These are phyloP conservation scores for Acrobasis suavella DNA, from an alignment of 2,888 invertebrate species.

Conservation along the genomic window DNA sequence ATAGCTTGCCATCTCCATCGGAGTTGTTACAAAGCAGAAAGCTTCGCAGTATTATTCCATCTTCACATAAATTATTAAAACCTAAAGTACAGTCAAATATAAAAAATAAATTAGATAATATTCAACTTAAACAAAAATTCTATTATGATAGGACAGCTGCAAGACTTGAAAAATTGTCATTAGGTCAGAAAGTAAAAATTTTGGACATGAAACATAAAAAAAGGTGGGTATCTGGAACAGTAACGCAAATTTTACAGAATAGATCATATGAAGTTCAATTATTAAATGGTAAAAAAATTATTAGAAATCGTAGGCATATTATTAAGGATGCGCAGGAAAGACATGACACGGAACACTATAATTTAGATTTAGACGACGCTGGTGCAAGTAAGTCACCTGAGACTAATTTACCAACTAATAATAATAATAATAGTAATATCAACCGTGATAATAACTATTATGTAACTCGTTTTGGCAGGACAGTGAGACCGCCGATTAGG, in stretches of 20 bases:
- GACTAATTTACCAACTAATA: not conserved
- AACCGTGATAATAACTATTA: not conserved
- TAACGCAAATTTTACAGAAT: not conserved
- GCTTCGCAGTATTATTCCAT: too few relatives aligned
- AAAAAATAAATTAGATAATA: too few relatives aligned
- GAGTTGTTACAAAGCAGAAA: too few relatives aligned
- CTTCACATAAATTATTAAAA: too few relatives aligned
- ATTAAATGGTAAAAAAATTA: not conserved
- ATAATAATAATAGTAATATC: not conserved
- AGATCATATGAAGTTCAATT: not conserved
- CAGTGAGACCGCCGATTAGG: not conserved
- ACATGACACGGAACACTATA: not conserved
- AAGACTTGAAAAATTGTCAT: not conserved
- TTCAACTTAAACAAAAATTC: too few relatives aligned
- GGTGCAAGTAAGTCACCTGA: not conserved
- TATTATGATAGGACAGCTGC: not conserved
- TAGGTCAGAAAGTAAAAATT: not conserved
- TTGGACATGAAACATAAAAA: not conserved
- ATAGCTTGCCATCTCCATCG: too few relatives aligned
- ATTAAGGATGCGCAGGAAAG: not conserved
- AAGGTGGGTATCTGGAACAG: not conserved
- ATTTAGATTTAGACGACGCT: not conserved
- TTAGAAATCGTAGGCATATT: not conserved
- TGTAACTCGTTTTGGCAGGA: not conserved
- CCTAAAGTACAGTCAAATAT: too few relatives aligned